Conservation (phyloP, 53 echinoderm and acorn worm genomes). For the Temnopleurus reevesii region DNA sequence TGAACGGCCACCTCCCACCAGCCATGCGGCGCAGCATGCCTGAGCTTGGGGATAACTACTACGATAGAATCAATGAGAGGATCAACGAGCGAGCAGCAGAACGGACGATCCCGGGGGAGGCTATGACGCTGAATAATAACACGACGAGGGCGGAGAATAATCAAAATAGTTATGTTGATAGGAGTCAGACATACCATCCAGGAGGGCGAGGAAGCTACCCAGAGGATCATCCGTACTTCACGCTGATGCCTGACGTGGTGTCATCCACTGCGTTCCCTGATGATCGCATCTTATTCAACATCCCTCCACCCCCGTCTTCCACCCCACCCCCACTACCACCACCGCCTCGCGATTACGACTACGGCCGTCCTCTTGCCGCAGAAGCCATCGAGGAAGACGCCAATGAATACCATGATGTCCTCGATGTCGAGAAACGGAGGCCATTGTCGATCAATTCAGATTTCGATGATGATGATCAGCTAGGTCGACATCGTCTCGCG, state of each 20-base stretch:
- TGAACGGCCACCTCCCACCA: slow-evolving; percentile 36
- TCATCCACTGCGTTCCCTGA: slow-evolving; percentile 35
- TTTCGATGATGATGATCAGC: slow-evolving; percentile 44
- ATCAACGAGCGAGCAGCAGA: background rate
- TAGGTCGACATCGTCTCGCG: slow-evolving; percentile 48
- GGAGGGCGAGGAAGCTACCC: slow-evolving; percentile 21
- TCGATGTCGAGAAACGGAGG: slow-evolving; percentile 14
- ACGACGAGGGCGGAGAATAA: slow-evolving; percentile 8
- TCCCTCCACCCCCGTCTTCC: slow-evolving; percentile 60
- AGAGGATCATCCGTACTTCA: slow-evolving; percentile 53
- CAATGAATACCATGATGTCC: slow-evolving; percentile 52
- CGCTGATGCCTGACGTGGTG: slow-evolving; percentile 54
- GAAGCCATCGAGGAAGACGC: background rate
- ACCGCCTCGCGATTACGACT: slow-evolving; percentile 52
- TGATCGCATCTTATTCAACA: slow-evolving; percentile 43
- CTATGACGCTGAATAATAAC: background rate
- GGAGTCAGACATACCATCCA: slow-evolving; percentile 48
- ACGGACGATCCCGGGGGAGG: background rate
- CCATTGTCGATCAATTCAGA: slow-evolving; percentile 43
- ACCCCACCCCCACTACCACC: slow-evolving; percentile 53
- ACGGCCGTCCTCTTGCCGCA: slow-evolving; percentile 9
- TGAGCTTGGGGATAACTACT: slow-evolving; percentile 51
- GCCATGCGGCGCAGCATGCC: slow-evolving; percentile 49
- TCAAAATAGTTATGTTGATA: slow-evolving; percentile 42
- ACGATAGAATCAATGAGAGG: slow-evolving; percentile 45